Base-by-base conservation (phyloP, 2,888 invertebrate genomes). In the Coenonympha glycerion region DNA sequence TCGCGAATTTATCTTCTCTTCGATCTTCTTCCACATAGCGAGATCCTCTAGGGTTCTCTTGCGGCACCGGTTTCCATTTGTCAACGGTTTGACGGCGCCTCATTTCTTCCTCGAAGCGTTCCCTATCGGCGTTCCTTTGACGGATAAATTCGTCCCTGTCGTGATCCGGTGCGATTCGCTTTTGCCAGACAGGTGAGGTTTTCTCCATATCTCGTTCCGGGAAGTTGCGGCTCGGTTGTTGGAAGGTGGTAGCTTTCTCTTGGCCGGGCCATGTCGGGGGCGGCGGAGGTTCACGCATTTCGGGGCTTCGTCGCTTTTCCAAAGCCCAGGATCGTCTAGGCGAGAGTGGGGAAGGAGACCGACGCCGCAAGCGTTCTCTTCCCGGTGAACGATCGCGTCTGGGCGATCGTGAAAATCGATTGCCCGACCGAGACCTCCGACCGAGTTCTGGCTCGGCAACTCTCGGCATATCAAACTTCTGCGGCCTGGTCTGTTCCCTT, bases 301-400 rank as follows among this genome's bases (percentile, higher is more conserved):
- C 74, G 1, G 83, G 78, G 52, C 81, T 82, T 46, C 69, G 63
- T 3, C 82, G 76, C 56, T 83, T 84, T 52, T 86, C 85, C 1
- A 80, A 60, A 0, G 82, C 84, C 85, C 85, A 86, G 0, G 85
- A 83, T 1, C 85, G 79, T 3, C 82, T 69, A 13, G 84, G 83
- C 0, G 82, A 80, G 13, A 71, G 68, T 1, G 82, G 78, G 0
- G 83, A 81, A 0, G 76, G 76, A 0, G 84, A 83, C 47, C 76
- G 74, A 3, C 76, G 69, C 50, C 71, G 73, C 55, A 61, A 76
- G n/a, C 76, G 74, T 28, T 79, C 80, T 33, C 73, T 64, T 3
- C 71, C 28, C 0, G 82, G 82, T 3, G 82, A 82, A 1, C 79
- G 68, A 2, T 77, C 76, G 3, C 77, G 72, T 9, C 74, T 73